A percentile compares a stretch with the other conserved stretches of the same genome.
phyloP scores from a whole-genome alignment of 2,888 invertebrate species.

The Panopea generosa region DNA sequence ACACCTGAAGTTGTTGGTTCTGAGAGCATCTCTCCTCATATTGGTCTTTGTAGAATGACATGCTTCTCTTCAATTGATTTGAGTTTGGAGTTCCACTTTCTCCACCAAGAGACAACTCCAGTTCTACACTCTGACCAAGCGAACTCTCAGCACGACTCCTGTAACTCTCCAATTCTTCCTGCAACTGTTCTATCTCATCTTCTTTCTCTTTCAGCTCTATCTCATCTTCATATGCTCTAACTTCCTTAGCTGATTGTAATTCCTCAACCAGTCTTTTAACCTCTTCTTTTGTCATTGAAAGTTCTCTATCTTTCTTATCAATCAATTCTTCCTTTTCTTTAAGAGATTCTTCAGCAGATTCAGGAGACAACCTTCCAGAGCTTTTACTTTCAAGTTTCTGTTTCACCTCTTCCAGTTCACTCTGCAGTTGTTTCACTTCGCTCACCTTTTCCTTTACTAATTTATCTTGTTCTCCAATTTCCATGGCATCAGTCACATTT shows the following conservation, averaged over 20 bases:
- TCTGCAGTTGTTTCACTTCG: conserved; percentile 44
- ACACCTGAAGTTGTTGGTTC: conserved; percentile 50
- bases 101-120: conserved; percentile 25
- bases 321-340: conserved; percentile 52
- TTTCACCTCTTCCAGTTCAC: conserved; percentile 37
- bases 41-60: conserved; percentile 62
- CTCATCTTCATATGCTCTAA: conserved; percentile 57
- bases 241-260: conserved; percentile 52
- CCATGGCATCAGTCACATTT: conserved; percentile 39
- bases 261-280: conserved; percentile 56
- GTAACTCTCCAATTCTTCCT: conserved; percentile 54
- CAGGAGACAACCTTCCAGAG: conserved; percentile 8
- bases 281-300: conserved; percentile 54
- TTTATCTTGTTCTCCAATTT: conserved; percentile 42
- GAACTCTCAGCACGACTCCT: conserved; percentile 47
- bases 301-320: conserved; percentile 32
- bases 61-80: conserved; percentile 53
- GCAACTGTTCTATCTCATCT: conserved; percentile 66
- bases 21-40: conserved; percentile 64
- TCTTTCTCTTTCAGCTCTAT: conserved; percentile 61
- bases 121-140: conserved; percentile 37
- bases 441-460: conserved; percentile 51
- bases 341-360: conserved; percentile 24
- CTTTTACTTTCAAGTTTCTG: conserved; percentile 34
- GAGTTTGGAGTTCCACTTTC: conserved; percentile 33